Evolutionary conservation across 2,797 vertebrate species (phyloP).

Genomic region (Orientallactaga sibirica): DNA sequence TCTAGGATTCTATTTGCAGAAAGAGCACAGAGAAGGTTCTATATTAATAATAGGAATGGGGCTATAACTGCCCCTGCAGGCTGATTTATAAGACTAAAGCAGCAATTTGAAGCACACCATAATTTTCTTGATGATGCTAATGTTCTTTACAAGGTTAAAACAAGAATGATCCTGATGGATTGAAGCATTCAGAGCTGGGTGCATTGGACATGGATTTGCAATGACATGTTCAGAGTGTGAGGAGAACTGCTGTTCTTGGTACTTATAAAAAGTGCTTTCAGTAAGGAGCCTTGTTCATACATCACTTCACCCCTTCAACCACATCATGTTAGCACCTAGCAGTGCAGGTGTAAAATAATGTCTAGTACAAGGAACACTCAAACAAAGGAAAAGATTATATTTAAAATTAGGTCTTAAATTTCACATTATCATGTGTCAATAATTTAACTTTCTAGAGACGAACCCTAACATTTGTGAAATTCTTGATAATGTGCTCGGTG

Average conservation of each 20-base stretch:
- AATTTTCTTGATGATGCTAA: neutral
- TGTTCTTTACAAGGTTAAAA: neutral
- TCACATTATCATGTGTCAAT: neutral
- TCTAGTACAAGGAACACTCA: neutral
- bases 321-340: too few species aligned
- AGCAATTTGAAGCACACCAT: neutral
- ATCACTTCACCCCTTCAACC: neutral
- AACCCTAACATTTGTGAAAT: neutral
- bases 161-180: neutral
- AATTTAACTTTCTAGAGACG: conserved; percentile 27
- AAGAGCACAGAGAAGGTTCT: neutral
- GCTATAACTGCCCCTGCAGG: neutral
- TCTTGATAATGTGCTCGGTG: neutral
- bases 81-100: neutral
- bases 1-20: neutral
- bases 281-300: rapidly evolving
- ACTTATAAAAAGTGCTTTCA: neutral
- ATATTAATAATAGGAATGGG: neutral
- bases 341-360: neutral
- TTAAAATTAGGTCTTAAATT: neutral
- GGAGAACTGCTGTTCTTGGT: neutral
- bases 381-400: neutral
- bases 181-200: neutral
- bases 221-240: neutral
- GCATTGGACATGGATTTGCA: neutral